Evolutionary conservation across 2,113 vertebrate species (phyloP), one percentile per base, ranked within the genome.

Genomic region (Pelobates fuscus): DNA sequence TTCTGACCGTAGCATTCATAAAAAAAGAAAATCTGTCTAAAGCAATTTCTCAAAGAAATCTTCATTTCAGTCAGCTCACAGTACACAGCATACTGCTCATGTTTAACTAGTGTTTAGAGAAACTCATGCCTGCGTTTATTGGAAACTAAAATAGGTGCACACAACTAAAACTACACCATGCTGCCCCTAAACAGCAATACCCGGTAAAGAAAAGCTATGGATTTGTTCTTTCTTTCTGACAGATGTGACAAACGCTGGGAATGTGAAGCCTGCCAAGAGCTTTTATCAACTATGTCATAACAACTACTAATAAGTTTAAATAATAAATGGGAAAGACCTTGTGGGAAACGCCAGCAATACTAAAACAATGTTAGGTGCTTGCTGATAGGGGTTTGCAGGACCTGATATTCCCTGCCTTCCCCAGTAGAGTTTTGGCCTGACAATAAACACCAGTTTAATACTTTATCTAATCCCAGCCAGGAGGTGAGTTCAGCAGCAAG

Each of bases 361-460:
- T 86, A 87, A 49, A 94, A 92, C 85, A 87, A 89, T 94, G 93
- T 93, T 89, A 91, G 92, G 92, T 94, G 82, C 89, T 92, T 94
- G 92, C 89, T 90, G 93, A 91, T 91, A 88, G 92, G 89, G 87
- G 85, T 85, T 85, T 86, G 91, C 89, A 86, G 85, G 86, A 89
- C 90, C 82, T 89, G 90, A 91, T 93, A 94, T 90, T 90, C 91
- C 93, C 92, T 83, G 85, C 84, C 91, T 93, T 94, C 93, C 92
- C 93, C 93, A 93, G 91, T 90, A 92, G 92, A 95, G 89, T 94
- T 94, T 95, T 96, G 94, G 93, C 93, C 91, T 94, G 94, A 98
- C 94, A 95, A 95, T 95, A 98, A 97, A 98, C 95, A 96, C 94
- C 93, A 94, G 94, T 97, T 96, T 96, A 97, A 95, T 95, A 94